A percentile compares a stretch with the other conserved stretches of the same genome.
Evolutionary conservation across 2,797 vertebrate species (phyloP).

Genomic region (Mus spretus): DNA sequence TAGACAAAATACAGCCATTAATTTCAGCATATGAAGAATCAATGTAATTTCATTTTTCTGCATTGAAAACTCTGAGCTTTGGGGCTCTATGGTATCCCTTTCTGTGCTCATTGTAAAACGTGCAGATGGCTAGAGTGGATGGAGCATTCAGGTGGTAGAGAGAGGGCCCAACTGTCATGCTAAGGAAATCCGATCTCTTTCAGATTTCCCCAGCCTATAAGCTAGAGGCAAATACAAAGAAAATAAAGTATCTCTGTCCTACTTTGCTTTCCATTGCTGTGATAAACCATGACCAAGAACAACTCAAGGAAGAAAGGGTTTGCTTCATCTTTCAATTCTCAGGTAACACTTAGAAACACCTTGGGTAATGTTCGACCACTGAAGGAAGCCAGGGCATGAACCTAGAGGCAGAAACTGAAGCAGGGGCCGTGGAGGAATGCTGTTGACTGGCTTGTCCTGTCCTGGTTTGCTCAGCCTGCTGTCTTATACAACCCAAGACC

Average conservation of each 20-base stretch:
- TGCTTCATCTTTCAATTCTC: background rate
- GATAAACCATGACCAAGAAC: background rate
- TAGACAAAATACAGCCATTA: background rate
- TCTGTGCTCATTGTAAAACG: background rate
- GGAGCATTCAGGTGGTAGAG: background rate
- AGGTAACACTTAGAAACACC: background rate
- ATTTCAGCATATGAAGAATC: background rate
- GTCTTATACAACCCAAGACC: background rate
- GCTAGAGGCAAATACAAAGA: background rate
- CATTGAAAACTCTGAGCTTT: background rate
- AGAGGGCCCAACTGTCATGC: background rate
- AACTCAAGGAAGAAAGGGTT: background rate
- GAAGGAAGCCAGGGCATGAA: background rate
- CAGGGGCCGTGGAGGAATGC: background rate
- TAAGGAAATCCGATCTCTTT: constrained; percentile 10
- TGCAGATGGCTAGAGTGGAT: background rate
- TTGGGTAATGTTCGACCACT: too few species aligned
- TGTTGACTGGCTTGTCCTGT: background rate
- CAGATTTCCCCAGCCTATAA: background rate
- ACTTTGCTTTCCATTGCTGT: background rate
- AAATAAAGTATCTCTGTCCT: background rate
- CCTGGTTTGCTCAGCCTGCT: background rate
- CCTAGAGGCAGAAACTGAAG: background rate
- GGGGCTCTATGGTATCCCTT: background rate
- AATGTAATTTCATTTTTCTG: background rate